A percentile compares a stretch with the other conserved stretches of the same genome.
Evolutionary conservation across 2,888 invertebrate species (phyloP).

Genomic region (Agonopterix heracliana): DNA sequence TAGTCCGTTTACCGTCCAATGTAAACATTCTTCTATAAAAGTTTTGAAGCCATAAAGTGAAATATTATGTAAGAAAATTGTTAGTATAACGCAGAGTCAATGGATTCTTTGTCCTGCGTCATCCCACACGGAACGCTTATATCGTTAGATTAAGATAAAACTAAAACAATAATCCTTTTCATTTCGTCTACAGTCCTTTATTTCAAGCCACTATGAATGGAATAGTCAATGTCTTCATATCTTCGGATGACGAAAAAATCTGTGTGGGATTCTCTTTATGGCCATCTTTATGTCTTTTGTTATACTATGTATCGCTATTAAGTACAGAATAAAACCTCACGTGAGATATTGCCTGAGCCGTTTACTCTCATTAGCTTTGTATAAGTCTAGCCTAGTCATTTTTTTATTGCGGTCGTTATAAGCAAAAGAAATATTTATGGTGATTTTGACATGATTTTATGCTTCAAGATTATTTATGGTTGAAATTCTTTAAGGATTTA

Average conservation of each 20-base stretch:
- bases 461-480: slow-evolving; percentile 2
- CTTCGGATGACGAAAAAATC: slow-evolving; percentile 36
- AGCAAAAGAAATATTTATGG: slow-evolving; percentile 22
- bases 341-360: slow-evolving; percentile 29
- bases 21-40: too few species aligned
- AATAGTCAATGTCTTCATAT: slow-evolving; percentile 54
- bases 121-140: slow-evolving; percentile 48
- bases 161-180: slow-evolving; percentile 75
- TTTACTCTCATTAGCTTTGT: slow-evolving; percentile 35
- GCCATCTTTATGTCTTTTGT: slow-evolving; percentile 39
- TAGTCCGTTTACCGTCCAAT: too few species aligned
- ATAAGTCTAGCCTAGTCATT: slow-evolving; percentile 27
- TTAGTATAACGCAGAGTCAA: slow-evolving; percentile 18
- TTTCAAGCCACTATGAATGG: slow-evolving; percentile 56
- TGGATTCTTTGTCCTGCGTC: slow-evolving; percentile 22
- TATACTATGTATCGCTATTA: slow-evolving; percentile 32
- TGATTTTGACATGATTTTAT: slow-evolving; percentile 2
- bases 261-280: slow-evolving; percentile 53
- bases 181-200: slow-evolving; percentile 59
- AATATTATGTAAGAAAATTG: neutral
- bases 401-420: slow-evolving; percentile 29
- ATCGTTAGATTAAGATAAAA: slow-evolving; percentile 73
- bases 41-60: neutral
- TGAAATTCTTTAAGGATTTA: neutral
- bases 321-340: slow-evolving; percentile 29